phyloP scores from a whole-genome alignment of 2,113 vertebrate species.

The Telmatochromis sp. region DNA sequence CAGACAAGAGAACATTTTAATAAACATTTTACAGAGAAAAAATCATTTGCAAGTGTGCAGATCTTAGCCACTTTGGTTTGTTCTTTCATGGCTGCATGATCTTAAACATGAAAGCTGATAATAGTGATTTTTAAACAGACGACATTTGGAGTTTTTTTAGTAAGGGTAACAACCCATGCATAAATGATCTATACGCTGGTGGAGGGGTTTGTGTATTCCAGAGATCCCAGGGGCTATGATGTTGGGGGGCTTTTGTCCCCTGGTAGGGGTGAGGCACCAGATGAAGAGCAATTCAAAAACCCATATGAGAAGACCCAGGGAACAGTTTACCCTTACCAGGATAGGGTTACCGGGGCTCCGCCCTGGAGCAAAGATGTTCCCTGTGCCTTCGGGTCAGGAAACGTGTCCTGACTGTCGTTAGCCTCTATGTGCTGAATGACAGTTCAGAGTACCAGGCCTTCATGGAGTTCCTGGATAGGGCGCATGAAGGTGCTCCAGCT shows the following conservation, averaged over 20 bases:
- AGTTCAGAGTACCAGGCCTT: background rate
- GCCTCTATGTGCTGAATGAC: background rate
- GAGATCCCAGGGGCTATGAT: background rate
- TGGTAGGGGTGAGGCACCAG: background rate
- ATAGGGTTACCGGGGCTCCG: background rate
- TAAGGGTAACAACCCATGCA: background rate
- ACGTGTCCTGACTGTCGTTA: background rate
- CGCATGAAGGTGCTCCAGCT: too few species aligned
- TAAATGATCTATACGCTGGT: rapidly evolving
- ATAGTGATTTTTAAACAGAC: rapidly evolving
- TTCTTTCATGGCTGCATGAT: background rate
- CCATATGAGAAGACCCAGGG: background rate
- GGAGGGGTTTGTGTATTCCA: background rate
- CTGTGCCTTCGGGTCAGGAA: background rate
- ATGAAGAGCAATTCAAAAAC: background rate
- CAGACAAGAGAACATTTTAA: background rate
- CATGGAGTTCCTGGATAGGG: background rate
- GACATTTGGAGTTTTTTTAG: rapidly evolving
- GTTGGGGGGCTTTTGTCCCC: background rate
- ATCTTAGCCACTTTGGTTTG: background rate
- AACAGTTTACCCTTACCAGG: background rate
- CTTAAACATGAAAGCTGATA: background rate
- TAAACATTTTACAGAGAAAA: background rate
- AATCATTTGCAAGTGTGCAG: background rate
- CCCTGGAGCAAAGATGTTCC: background rate